Percentiles rank a stretch among this genome's conserved stretches.
Conservation (phyloP, 2,797 vertebrate species). For the Pogonophryne albipinna region DNA sequence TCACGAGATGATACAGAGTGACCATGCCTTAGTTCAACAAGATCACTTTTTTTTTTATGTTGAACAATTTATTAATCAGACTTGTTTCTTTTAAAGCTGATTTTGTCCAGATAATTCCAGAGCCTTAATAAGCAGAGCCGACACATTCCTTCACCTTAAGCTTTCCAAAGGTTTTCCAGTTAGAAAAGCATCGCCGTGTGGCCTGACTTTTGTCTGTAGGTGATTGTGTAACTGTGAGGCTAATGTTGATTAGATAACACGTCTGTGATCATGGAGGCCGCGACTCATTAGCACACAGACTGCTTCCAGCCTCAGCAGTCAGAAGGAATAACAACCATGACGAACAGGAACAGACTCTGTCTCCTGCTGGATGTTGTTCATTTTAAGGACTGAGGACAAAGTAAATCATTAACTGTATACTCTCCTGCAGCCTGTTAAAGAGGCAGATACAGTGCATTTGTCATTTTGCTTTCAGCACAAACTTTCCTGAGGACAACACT, state of each 20-base stretch:
- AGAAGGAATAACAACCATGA: neutral
- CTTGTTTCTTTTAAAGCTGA: too few relatives aligned
- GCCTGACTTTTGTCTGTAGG: neutral
- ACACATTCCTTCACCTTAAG: neutral
- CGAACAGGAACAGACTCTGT: neutral
- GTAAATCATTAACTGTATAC: too few relatives aligned
- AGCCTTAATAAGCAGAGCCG: neutral
- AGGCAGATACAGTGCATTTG: neutral
- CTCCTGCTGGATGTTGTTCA: neutral
- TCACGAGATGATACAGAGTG: neutral
- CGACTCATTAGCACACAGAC: neutral
- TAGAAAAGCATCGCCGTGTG: neutral
- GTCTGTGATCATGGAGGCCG: neutral
- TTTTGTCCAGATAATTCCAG: too few relatives aligned
- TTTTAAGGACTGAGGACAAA: neutral
- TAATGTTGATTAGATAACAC: neutral
- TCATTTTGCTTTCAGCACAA: neutral
- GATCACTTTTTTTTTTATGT: too few relatives aligned
- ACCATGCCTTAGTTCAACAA: neutral
- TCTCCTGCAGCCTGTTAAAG: too few relatives aligned
- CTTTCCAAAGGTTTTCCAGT: neutral
- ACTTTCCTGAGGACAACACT: neutral
- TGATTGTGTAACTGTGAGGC: neutral
- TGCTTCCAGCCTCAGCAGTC: conserved; percentile 3
- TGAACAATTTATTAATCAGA: too few relatives aligned